Conservation (phyloP, 2,888 invertebrate species). For the Synanthedon formicaeformis region DNA sequence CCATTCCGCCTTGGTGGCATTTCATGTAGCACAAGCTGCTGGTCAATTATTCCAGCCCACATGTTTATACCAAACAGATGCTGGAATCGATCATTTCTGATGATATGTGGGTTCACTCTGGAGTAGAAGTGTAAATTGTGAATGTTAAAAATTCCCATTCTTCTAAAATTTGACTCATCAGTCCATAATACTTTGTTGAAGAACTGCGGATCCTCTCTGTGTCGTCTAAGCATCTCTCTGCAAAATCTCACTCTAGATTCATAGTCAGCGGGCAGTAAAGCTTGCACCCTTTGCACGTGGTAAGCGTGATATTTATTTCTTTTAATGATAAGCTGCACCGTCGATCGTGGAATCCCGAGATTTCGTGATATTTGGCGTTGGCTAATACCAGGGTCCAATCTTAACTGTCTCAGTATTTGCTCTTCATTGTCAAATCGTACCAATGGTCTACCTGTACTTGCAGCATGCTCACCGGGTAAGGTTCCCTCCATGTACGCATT, state of each 20-base stretch:
- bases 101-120: constrained; percentile 6
- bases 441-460: constrained; percentile 6
- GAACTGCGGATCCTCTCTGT: constrained; percentile 5
- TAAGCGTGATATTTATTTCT: constrained; percentile 6
- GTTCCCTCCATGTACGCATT: constrained; percentile 6
- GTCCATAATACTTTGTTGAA: constrained; percentile 2
- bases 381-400: constrained; percentile 7
- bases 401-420: constrained; percentile 5
- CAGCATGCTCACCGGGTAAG: constrained; percentile 6
- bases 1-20: constrained; percentile 9
- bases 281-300: constrained; percentile 9
- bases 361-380: constrained; percentile 8
- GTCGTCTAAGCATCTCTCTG: constrained; percentile 7
- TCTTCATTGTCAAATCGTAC: constrained; percentile 5
- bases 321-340: constrained; percentile 6
- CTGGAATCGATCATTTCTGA: constrained; percentile 6
- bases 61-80: constrained; percentile 7
- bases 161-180: constrained; percentile 6
- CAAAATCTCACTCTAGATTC: constrained; percentile 9
- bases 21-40: constrained; percentile 5
- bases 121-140: constrained; percentile 4
- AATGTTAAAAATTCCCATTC: constrained; percentile 8
- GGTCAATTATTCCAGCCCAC: constrained; percentile 8
- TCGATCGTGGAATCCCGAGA: constrained; percentile 7
- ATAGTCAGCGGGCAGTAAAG: constrained; percentile 8